Evolutionary conservation across 2,888 invertebrate species (phyloP), one percentile per base, ranked within the genome.

Genomic region (Stegophylla sp.): DNA sequence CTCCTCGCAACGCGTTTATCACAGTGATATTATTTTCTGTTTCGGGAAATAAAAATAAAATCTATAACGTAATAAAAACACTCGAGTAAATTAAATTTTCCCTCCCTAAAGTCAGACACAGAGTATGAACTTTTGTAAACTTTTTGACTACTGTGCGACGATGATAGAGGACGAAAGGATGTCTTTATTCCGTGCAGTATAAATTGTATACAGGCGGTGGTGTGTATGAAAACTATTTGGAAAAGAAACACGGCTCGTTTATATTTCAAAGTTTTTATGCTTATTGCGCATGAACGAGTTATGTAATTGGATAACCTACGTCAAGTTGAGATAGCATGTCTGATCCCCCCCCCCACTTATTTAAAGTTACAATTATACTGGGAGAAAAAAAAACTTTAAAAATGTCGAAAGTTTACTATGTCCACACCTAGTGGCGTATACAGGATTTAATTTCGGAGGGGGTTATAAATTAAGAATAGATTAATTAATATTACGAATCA

Each of bases 271-370:
- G 63, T 74, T 75, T 48, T 23, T 75, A 64, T 63, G 34, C 61
- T 63, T 63, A 63, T 63, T 63, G 63, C 34, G 63, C 74, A 63
- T 74, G 63, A 74, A 74, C 34, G 48, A 74, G 28, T 74, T 74
- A 74, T 64, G 63, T 75, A 75, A 75, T 64, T 75, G 63, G 51
- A 64, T 75, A 75, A 75, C 41, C 63, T 51, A 63, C 34, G 23
- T 75, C 74, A 51, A 63, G 48, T 63, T 63, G 63, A 63, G 28
- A 63, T 63, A 63, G 34, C 17, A 64, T 17, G 34, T 51, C 48
- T 64, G 51, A 51, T 64, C 20, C 10, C 17, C 20, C 10, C 48
- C 51, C 20, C 10, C 17, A 34, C 10, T 63, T 41, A 73, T 75
- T 64, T 63, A 23, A 51, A 75, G 63, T 75, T 41, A 51, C 74